Conservation (phyloP, 2,888 invertebrate genomes). For the Dastarcus helophoroides region DNA sequence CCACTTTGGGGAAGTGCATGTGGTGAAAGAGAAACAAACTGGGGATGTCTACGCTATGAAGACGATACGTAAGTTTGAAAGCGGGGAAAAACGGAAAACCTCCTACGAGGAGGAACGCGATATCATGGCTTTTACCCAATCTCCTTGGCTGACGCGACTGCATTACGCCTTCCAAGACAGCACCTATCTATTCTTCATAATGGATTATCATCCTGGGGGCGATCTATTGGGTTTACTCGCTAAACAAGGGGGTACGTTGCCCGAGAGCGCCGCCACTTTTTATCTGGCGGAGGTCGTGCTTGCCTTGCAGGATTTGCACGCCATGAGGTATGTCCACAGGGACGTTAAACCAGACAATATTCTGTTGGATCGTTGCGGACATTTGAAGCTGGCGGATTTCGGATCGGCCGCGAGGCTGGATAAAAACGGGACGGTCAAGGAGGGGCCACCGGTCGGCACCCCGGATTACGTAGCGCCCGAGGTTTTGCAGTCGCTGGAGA, state of each 20-base stretch:
- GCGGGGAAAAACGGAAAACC: constrained; percentile 49
- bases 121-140: constrained; percentile 60
- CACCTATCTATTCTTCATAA: constrained; percentile 64
- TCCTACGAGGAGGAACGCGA: constrained; percentile 67
- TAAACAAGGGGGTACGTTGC: constrained; percentile 55
- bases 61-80: constrained; percentile 56
- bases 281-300: constrained; percentile 71
- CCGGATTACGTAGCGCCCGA: constrained; percentile 84
- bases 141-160: constrained; percentile 67
- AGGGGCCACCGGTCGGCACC: constrained; percentile 58
- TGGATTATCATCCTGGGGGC: constrained; percentile 82
- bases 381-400: constrained; percentile 76
- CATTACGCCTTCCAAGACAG: constrained; percentile 80
- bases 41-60: constrained; percentile 68
- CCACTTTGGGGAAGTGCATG: constrained; percentile 75
- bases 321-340: constrained; percentile 75
- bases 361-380: constrained; percentile 71
- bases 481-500: constrained; percentile 56
- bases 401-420: constrained; percentile 70
- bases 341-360: constrained; percentile 84
- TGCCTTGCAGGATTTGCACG: constrained; percentile 65
- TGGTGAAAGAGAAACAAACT: constrained; percentile 69
- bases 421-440: constrained; percentile 45
- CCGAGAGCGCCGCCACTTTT: constrained; percentile 65
- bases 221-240: constrained; percentile 64